Evolutionary conservation across 2,113 vertebrate species (phyloP), one percentile per base, ranked within the genome.

Genomic region (Cranoglanis bouderius): DNA sequence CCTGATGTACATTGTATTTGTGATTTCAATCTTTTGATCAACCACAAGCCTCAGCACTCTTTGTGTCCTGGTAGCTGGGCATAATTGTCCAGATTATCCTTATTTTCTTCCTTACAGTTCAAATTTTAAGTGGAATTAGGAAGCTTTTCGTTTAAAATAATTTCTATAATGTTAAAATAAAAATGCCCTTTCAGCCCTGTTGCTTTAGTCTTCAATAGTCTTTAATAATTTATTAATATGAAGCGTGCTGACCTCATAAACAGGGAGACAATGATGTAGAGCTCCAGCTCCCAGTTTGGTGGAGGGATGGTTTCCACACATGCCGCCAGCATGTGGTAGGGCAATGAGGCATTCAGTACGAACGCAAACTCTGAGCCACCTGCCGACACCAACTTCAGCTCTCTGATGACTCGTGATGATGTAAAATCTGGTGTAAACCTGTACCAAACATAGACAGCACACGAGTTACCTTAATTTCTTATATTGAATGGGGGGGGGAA

Each of bases 401-500:
- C 98, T 90, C 97, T 97, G 94, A 98, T 98, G 90, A 99, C 96
- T 95, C 98, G 96, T 91, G 98, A 99, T 59, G 97, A 97, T 38
- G 98, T 99, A 95, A 99, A 99, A 95, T 99, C 98, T 55, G 98
- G 98, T 93, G 98, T 99, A 96, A 99, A 99, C 96, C 98, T 99
- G 93, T 5, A 78, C 16, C 26, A 74, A 90, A 87, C 4, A 21
- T 8, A 21, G 26, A 40, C 40, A 32, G 10, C 26, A 2, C 5
- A 10, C 32, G 40, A 4, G 16, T 38, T 14, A 59, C 32, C 13
- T 43, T 61, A 59, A 83, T 59, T 26, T 13, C 24, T 61, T 29
- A 13, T 35, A 21, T 2, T 32, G 8, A 81, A 21, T 32, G 21
- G 21, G 2, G 24, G 21, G 21, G 2, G 24, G 6, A 38, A 72